Evolutionary conservation across 2,797 vertebrate genomes (phyloP).

Genomic region (Ceyx erithaca): DNA sequence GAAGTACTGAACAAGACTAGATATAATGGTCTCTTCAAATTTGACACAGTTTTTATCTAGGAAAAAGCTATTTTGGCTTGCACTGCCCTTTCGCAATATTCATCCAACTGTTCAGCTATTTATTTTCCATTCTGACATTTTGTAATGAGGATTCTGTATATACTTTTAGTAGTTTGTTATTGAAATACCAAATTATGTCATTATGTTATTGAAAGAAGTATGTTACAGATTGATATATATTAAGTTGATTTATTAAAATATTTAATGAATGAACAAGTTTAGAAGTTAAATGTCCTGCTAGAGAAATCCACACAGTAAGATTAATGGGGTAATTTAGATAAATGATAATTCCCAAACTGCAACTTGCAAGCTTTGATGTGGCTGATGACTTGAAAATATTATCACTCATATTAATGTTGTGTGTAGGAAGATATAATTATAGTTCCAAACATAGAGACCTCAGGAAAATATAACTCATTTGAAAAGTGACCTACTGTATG

Average conservation of each 20-base stretch:
- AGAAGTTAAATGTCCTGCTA: not conserved
- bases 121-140: not conserved
- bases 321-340: not conserved
- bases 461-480: not conserved
- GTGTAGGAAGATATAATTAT: not conserved
- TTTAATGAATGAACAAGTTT: not conserved
- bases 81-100: not conserved
- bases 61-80: not conserved
- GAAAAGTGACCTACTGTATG: not conserved
- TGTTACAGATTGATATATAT: not conserved
- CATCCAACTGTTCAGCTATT: not conserved
- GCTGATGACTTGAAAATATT: not conserved
- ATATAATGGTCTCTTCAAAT: not conserved
- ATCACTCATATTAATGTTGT: not conserved
- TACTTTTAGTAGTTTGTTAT: not conserved
- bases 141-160: not conserved
- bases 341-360: not conserved
- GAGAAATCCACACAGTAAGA: not conserved
- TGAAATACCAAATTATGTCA: not conserved
- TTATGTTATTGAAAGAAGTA: not conserved
- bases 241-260: not conserved
- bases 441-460: not conserved
- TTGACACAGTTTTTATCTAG: not conserved
- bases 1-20: not conserved
- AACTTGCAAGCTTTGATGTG: constrained; percentile 6